Evolutionary conservation across 2,113 vertebrate genomes (phyloP), one percentile per base, ranked within the genome.

Genomic region (Rattus rattus): DNA sequence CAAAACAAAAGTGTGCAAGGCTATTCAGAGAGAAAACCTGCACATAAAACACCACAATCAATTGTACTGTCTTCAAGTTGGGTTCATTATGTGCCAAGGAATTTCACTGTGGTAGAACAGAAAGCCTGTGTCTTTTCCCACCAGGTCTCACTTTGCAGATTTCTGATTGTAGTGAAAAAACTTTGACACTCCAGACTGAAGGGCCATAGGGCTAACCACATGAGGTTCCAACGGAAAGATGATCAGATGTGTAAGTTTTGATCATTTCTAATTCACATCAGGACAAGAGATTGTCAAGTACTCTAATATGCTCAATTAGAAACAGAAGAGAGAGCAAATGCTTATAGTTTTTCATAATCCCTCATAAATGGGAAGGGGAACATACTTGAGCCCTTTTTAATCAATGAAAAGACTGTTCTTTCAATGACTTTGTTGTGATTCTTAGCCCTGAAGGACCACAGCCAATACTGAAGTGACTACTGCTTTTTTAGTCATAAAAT

Each of bases 401-500:
- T 95, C 92, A 96, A 97, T 92, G 89, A 88, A 72, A 91, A 96
- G 49, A 91, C 91, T 97, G 67, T 95, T 97, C 87, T 97, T 91
- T 97, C 94, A 84, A 76, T 91, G 94, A 89, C 70, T 96, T 3
- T 95, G 85, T 47, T 96, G 65, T 84, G 67, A 26, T 87, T 86
- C 72, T 94, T 94, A 96, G 65, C 30, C 76, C 69, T 93, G 52
- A 20, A 97, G 69, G 70, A 84, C 49, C 54, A 22, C 1, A 95
- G 94, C 84, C 93, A 96, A 59, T 77, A 61, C 39, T 63, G 5
- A 49, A 95, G 47, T 95, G 85, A 91, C 94, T 97, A 95, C 80
- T 88, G 75, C 89, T 94, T 93, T 98, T 95, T 97, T 92, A 96
- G 93, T 94, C 91, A 95, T 96, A 96, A 98, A 97, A 97, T 95